Conservation (phyloP, 2,797 vertebrate species). For the Cheirogaleus major region DNA sequence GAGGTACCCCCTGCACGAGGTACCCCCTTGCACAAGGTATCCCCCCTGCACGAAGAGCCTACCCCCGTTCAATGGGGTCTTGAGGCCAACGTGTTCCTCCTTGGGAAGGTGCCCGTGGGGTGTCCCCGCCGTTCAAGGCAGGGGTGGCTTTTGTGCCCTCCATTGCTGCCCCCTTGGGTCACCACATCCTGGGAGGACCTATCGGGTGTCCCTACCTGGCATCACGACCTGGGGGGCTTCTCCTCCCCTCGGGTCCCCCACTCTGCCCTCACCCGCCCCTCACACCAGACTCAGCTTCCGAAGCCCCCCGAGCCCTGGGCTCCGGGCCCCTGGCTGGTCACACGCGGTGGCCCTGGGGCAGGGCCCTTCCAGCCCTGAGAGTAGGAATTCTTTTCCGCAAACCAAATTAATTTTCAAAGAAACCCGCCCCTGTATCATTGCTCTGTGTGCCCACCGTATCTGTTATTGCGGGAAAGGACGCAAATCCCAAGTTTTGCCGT, state of each 20-base stretch:
- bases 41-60: neutral
- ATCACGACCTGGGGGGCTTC: accelerated
- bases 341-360: accelerated
- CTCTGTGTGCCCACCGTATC: neutral
- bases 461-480: neutral
- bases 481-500: neutral
- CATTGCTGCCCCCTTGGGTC: accelerated
- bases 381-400: too few relatives aligned
- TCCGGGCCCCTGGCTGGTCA: too few relatives aligned
- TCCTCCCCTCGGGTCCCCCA: neutral
- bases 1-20: too few relatives aligned
- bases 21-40: too few relatives aligned
- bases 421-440: accelerated
- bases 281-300: neutral
- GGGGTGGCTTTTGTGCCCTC: neutral
- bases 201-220: neutral
- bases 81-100: neutral
- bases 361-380: neutral
- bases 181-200: accelerated
- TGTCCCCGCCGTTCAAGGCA: accelerated
- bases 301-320: neutral
- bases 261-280: too few relatives aligned
- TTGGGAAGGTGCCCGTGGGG: neutral
- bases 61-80: neutral
- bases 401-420: neutral